Percentiles rank a stretch among this genome's conserved stretches.
Conservation (phyloP, 2,113 vertebrate species). For the Colossoma macropomum region DNA sequence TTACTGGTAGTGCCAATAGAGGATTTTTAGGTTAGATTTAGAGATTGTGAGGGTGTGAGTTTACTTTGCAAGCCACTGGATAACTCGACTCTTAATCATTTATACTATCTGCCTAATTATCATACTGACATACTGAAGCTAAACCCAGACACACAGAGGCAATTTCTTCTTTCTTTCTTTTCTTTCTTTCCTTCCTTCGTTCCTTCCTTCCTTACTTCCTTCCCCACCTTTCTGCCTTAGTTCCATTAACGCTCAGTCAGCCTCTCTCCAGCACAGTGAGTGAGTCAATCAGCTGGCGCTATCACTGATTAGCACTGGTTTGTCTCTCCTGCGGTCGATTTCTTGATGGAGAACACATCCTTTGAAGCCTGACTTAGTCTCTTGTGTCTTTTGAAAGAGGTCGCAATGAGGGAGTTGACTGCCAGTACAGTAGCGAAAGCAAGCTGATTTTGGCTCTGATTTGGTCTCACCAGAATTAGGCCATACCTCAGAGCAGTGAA, state of each 20-base stretch:
- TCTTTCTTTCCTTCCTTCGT: not conserved
- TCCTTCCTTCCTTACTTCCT: not conserved
- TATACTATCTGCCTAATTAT: not conserved
- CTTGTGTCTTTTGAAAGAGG: not conserved
- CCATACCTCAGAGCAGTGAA: not conserved
- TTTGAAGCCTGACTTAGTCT: not conserved
- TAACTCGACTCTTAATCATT: not conserved
- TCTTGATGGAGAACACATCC: not conserved
- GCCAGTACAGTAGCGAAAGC: not conserved
- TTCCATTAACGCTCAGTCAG: not conserved
- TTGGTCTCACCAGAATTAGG: not conserved
- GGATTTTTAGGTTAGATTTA: not conserved
- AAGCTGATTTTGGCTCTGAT: not conserved
- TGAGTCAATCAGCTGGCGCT: slow-evolving; percentile 27
- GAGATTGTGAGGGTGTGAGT: slow-evolving; percentile 4
- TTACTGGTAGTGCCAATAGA: not conserved
- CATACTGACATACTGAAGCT: not conserved
- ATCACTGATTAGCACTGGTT: slow-evolving; percentile 30
- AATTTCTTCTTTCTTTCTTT: not conserved
- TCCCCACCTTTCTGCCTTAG: not conserved
- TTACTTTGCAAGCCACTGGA: not conserved
- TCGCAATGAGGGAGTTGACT: not conserved
- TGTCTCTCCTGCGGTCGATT: slow-evolving; percentile 29
- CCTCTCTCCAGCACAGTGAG: slow-evolving; percentile 6
- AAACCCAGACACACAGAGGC: not conserved